Conservation (phyloP, 2,888 invertebrate species). For the Raillietiella orientalis region DNA sequence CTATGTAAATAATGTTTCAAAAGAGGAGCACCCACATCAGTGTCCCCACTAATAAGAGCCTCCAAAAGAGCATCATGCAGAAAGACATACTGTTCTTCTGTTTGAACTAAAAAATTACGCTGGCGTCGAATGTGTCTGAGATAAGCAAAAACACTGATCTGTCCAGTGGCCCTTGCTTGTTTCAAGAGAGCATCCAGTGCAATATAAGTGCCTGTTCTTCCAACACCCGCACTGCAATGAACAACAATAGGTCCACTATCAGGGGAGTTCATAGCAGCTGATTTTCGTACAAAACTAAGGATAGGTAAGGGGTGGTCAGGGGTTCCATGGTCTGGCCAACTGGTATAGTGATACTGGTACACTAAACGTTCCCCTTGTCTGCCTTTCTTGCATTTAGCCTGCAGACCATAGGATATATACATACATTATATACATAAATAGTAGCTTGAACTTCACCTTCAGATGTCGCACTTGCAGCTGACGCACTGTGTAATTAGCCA, state of each 20-base stretch:
- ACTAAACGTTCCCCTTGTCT: too few species aligned
- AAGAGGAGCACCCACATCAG: too few species aligned
- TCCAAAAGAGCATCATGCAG: conserved; percentile 85
- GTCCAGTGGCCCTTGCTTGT: conserved; percentile 51
- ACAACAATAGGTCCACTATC: conserved; percentile 17
- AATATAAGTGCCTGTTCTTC: conserved; percentile 65
- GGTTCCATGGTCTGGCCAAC: conserved; percentile 18
- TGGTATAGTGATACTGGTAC: conserved; percentile 17
- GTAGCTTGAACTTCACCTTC: too few species aligned
- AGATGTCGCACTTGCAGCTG: conserved; percentile 53
- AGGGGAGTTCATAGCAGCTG: conserved; percentile 12
- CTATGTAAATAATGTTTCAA: too few species aligned
- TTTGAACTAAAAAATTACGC: conserved; percentile 83
- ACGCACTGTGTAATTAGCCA: conserved; percentile 77
- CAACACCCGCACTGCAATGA: conserved; percentile 17
- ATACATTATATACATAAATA: too few species aligned
- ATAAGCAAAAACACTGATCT: conserved; percentile 70
- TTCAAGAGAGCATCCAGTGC: conserved; percentile 81
- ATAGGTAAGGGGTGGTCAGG: conserved; percentile 15
- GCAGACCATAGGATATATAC: too few species aligned
- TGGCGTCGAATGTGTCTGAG: conserved; percentile 78
- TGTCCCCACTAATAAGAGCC: too few species aligned
- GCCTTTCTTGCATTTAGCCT: too few species aligned
- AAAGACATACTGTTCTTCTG: conserved; percentile 94
- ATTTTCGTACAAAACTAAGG: conserved; percentile 16